Evolutionary conservation across 2,797 vertebrate species (phyloP), one percentile per base, ranked within the genome.

Genomic region (Notolabrus celidotus): DNA sequence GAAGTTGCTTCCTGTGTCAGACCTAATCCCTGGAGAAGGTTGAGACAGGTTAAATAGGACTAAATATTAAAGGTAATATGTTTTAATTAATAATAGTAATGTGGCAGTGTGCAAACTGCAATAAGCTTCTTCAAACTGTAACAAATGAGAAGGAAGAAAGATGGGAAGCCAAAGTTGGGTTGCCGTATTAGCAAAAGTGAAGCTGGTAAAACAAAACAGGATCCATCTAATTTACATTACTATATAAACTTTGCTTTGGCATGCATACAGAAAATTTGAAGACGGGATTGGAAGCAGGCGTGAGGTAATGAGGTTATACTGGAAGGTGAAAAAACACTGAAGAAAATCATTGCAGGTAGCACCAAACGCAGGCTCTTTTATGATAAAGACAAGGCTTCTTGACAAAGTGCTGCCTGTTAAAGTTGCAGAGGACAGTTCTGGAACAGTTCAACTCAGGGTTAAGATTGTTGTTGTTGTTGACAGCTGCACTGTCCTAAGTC

Each of bases 1-100:
- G 51, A 57, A 15, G 46, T 38, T 38, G 63, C 68, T 72, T 73
- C 71, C 78, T 78, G 19, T 60, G 39, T 72, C 49, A 65, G 39
- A 22, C 16, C 23, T 51, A 38, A 10, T 57, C 52, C 45, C 61
- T 39, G 29, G 16, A 41, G 53, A 55, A 69, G 41, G 45, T 45
- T 55, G 42, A 46, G 12, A 25, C 60, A 45, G 20, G 12, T 53
- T 34, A 43, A 71, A 71, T 25, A 16, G 11, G 22, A 71, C 63
- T 17, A 57, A 31, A 74, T 39, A 36, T 58, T 55, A 41, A 43
- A 16, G 17, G 25, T 39, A 27, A 51, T 25, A 22, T 25, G 36
- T 27, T 16, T 49, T 54, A 57, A 77, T 39, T 46, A 39, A 56
- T 31, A 10, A 42, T 34, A 29, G 20, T 20, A 3, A 29, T 19